Percentiles rank a stretch among this genome's conserved stretches.
phyloP scores from a whole-genome alignment of 64 coral and sea anemone genomes.

The Actinia tenebrosa region DNA sequence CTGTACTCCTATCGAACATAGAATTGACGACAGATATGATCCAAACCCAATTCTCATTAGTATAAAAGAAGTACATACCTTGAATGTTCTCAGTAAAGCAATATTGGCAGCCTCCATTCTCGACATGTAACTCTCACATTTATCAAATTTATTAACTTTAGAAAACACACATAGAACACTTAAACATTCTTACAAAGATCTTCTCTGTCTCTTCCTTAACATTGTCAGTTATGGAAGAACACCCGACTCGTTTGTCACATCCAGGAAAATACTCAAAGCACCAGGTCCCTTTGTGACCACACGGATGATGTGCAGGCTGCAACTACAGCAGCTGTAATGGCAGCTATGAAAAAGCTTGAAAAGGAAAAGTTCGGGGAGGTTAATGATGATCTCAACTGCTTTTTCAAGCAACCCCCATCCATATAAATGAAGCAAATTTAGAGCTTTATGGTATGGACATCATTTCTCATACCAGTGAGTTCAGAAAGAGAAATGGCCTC shows the following conservation, averaged over 20 bases:
- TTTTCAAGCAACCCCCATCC: constrained; percentile 1
- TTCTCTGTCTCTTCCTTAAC: neutral
- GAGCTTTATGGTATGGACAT: neutral
- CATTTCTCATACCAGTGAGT: neutral
- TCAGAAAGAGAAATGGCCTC: neutral
- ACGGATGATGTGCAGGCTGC: constrained; percentile 16
- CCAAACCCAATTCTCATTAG: no score
- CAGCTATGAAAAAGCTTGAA: constrained; percentile 10
- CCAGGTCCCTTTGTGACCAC: constrained; percentile 25
- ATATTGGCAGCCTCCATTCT: no score
- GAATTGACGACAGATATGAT: no score
- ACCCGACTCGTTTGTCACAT: neutral
- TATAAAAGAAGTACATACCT: no score
- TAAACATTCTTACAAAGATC: neutral
- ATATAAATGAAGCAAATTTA: neutral
- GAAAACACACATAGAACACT: neutral
- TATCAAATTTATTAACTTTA: no score
- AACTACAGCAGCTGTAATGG: neutral
- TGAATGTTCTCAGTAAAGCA: no score
- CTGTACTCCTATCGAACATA: no score
- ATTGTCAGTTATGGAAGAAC: neutral
- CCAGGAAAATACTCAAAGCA: constrained; percentile 5
- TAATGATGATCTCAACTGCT: neutral
- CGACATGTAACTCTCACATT: no score
- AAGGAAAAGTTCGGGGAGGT: neutral